A percentile compares a stretch with the other conserved stretches of the same genome.
These are phyloP conservation scores for Brachypteracias leptosomus DNA, from an alignment of 2,113 vertebrate species.

Conservation along the genomic window DNA sequence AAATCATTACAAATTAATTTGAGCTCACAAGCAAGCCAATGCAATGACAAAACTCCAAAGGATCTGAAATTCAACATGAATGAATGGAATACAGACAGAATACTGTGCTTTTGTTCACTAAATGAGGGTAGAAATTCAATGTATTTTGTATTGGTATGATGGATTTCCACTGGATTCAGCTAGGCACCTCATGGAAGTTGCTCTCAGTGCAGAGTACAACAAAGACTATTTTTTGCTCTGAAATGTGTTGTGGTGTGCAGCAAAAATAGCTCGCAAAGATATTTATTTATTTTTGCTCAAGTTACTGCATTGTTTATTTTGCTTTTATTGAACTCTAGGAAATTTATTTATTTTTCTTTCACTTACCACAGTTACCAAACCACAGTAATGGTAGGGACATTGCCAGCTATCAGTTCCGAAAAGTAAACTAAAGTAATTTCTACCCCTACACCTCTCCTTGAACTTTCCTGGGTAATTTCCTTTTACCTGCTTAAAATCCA, in stretches of 20 bases:
- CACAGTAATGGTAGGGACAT: neutral
- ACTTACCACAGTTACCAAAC: neutral
- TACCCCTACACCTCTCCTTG: neutral
- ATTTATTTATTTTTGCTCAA: neutral
- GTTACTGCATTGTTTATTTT: neutral
- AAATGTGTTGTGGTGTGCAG: neutral
- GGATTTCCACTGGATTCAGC: neutral
- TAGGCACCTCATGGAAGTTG: neutral
- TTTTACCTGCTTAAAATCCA: neutral
- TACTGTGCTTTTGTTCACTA: neutral
- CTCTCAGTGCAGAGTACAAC: neutral
- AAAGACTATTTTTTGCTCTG: neutral
- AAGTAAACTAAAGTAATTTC: neutral
- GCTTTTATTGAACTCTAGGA: neutral
- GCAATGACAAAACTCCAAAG: neutral
- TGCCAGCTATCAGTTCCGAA: neutral
- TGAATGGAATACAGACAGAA: neutral
- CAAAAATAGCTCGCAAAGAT: neutral
- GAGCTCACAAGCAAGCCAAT: neutral
- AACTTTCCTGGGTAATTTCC: neutral
- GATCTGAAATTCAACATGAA: neutral
- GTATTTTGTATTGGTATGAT: neutral
- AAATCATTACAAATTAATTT: neutral
- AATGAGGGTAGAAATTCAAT: neutral
- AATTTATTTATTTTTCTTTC: neutral